Conservation (phyloP, 2,888 invertebrate species). For the Zele albiditarsus region DNA sequence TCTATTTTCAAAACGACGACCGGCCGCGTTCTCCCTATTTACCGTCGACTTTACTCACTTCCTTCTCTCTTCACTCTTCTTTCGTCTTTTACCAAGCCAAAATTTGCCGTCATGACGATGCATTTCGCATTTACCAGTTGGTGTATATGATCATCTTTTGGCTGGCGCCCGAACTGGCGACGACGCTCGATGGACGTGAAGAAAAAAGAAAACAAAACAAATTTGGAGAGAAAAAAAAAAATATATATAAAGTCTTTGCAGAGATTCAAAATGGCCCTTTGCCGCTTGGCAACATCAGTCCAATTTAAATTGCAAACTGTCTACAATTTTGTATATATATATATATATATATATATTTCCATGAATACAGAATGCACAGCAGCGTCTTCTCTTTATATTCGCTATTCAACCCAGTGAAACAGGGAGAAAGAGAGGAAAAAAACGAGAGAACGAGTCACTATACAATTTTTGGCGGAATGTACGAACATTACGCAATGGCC, state of each 20-base stretch:
- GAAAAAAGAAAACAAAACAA: not conserved
- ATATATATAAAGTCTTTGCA: not conserved
- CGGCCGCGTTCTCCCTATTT: constrained; percentile 34
- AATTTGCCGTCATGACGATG: constrained; percentile 9
- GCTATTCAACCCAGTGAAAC: not conserved
- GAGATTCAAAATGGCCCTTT: not conserved
- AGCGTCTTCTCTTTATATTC: not conserved
- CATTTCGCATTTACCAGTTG: not conserved
- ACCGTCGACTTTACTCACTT: constrained; percentile 7
- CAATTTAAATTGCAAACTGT: not conserved
- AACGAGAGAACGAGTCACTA: not conserved
- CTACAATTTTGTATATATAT: not conserved
- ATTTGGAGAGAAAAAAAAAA: not conserved
- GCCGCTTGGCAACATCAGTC: constrained; percentile 1
- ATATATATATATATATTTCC: not conserved
- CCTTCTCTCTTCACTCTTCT: not conserved
- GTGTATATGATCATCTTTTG: not conserved
- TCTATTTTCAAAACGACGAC: constrained; percentile 56
- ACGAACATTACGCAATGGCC: constrained; percentile 29
- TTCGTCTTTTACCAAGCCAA: not conserved
- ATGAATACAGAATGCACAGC: not conserved
- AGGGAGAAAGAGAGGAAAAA: not conserved
- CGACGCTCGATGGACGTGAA: not conserved
- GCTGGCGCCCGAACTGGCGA: not conserved
- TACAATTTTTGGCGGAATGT: constrained; percentile 38